phyloP scores from a whole-genome alignment of 2,797 vertebrate species.

The Amblyopsis hoosieri region DNA sequence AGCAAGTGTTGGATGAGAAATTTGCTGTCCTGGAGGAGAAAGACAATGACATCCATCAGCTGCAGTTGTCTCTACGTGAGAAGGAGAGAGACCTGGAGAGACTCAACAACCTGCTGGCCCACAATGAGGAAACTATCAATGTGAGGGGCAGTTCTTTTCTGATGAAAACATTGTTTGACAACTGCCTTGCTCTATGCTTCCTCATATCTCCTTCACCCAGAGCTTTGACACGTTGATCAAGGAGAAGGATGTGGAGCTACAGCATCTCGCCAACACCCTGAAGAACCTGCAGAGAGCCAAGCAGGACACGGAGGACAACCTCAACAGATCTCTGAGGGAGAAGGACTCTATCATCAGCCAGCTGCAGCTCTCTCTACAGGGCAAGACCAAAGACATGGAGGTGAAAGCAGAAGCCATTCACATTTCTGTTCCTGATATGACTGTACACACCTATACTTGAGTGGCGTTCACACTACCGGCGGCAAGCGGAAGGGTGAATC shows the following conservation, averaged over 20 bases:
- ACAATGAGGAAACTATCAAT: conserved; percentile 75
- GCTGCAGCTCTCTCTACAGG: conserved; percentile 77
- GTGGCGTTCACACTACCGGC: no score
- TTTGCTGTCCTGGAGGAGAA: conserved; percentile 82
- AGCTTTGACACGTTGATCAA: conserved; percentile 81
- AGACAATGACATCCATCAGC: conserved; percentile 81
- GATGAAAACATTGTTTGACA: background rate
- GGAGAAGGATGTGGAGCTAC: conserved; percentile 86
- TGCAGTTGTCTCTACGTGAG: conserved; percentile 79
- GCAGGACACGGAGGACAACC: conserved; percentile 83
- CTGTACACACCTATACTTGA: background rate
- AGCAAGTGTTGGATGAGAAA: conserved; percentile 78
- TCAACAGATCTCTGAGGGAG: conserved; percentile 81
- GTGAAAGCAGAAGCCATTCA: conserved; percentile 59
- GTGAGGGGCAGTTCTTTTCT: conserved; percentile 49
- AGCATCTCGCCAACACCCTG: conserved; percentile 81
- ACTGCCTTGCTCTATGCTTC: background rate
- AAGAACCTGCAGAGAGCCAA: conserved; percentile 82
- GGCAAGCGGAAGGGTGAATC: no score
- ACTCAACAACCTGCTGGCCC: conserved; percentile 76
- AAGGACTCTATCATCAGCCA: conserved; percentile 82
- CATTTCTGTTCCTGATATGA: background rate
- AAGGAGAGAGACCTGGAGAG: conserved; percentile 81
- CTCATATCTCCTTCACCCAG: conserved; percentile 58
- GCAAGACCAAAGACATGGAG: conserved; percentile 84